phyloP scores from a whole-genome alignment of 2,113 vertebrate genomes.

The Mustela nigripes region DNA sequence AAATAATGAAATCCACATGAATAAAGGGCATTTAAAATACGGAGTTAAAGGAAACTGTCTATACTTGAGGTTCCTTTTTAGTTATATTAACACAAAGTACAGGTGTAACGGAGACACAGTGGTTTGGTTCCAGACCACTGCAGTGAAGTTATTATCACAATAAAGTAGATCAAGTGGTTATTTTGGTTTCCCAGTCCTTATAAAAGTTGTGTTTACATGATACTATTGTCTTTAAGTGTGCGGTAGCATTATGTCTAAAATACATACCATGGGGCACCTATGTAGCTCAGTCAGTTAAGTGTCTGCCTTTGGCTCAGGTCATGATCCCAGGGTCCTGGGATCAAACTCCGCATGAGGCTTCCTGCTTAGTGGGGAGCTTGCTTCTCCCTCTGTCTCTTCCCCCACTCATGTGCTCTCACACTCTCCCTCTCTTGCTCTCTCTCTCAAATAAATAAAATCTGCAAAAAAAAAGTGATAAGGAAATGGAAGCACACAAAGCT shows the following conservation, averaged over 20 bases:
- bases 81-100: background rate
- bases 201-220: background rate
- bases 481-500: background rate
- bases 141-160: background rate
- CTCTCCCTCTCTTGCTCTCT: background rate
- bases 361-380: background rate
- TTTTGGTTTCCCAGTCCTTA: background rate
- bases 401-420: background rate
- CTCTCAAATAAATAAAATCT: background rate
- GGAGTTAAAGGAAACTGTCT: background rate
- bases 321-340: background rate
- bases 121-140: background rate
- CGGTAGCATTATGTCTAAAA: background rate
- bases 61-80: background rate
- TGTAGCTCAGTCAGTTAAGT: background rate
- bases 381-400: background rate
- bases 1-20: background rate
- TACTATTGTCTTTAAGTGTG: background rate
- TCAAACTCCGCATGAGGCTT: fast-evolving
- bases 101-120: background rate
- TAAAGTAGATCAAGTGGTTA: background rate
- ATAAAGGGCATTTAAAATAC: background rate
- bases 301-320: background rate
- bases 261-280: background rate
- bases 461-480: background rate